A percentile compares a stretch with the other conserved stretches of the same genome.
Evolutionary conservation across 2,797 vertebrate species (phyloP).

Genomic region (Propithecus perrieri): DNA sequence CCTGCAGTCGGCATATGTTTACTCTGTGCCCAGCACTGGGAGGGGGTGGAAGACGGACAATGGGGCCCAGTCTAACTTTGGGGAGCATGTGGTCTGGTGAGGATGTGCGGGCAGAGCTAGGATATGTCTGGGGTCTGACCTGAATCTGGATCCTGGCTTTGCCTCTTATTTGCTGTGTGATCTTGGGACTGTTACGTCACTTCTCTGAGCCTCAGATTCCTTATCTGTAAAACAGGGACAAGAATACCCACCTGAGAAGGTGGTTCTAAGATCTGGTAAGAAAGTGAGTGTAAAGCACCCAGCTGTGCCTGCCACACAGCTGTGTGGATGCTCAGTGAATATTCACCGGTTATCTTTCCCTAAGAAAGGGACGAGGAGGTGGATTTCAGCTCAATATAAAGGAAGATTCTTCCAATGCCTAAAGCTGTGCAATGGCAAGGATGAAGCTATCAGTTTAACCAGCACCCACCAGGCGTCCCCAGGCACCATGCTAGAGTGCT

Average conservation of each 20-base stretch:
- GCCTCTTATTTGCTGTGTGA: conserved; percentile 36
- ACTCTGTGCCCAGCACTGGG: not conserved
- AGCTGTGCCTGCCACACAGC: not conserved
- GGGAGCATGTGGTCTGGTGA: not conserved
- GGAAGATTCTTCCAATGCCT: not conserved
- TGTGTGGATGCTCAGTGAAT: not conserved
- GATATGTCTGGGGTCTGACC: not conserved
- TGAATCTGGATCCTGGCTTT: conserved; percentile 40
- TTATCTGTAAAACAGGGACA: conserved; percentile 6
- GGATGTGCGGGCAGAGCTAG: not conserved
- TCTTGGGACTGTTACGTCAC: not conserved
- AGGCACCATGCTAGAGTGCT: not conserved
- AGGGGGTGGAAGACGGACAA: not conserved
- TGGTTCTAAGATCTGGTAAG: not conserved
- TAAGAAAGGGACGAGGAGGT: not conserved
- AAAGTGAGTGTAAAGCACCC: not conserved
- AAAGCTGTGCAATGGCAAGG: not conserved
- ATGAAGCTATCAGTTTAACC: not conserved
- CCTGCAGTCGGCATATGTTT: fast-evolving
- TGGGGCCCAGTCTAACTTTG: not conserved
- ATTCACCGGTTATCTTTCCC: not conserved
- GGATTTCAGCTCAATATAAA: not conserved
- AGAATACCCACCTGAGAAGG: not conserved
- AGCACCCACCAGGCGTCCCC: not conserved
- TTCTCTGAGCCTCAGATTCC: conserved; percentile 30